Conservation (phyloP, 2,797 vertebrate genomes). For the Poecilia velifera region DNA sequence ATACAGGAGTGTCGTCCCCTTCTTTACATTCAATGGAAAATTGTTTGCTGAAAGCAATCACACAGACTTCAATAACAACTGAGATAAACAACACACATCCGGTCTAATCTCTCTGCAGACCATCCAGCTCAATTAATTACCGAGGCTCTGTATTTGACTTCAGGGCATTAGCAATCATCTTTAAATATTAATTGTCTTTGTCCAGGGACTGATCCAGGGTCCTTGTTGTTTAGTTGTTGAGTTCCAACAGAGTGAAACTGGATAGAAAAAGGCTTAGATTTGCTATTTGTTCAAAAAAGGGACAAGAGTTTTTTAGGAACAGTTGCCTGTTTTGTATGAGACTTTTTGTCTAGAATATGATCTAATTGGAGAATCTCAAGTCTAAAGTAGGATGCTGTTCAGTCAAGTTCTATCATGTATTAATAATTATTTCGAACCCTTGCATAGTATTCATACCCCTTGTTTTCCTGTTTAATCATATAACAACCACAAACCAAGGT, state of each 20-base stretch:
- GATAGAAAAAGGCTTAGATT: slow-evolving; percentile 35
- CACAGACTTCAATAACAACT: slow-evolving; percentile 75
- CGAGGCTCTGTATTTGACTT: slow-evolving; percentile 84
- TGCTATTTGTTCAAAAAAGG: neutral
- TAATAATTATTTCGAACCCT: slow-evolving; percentile 16
- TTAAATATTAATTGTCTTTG: slow-evolving; percentile 92
- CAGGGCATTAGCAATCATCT: slow-evolving; percentile 87
- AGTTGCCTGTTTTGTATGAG: slow-evolving; percentile 61
- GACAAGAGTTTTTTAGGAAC: slow-evolving; percentile 38
- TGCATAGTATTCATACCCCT: neutral
- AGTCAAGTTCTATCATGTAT: slow-evolving; percentile 64
- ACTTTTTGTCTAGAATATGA: slow-evolving; percentile 43
- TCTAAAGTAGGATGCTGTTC: slow-evolving; percentile 44
- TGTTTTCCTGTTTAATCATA: neutral
- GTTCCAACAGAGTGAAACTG: slow-evolving; percentile 52
- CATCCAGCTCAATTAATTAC: slow-evolving; percentile 87
- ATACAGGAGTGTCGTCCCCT: slow-evolving; percentile 49
- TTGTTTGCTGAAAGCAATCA: slow-evolving; percentile 74
- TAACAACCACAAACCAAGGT: neutral
- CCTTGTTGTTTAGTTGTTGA: slow-evolving; percentile 63
- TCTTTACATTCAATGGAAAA: slow-evolving; percentile 77
- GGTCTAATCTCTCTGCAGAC: slow-evolving; percentile 79
- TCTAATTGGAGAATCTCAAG: neutral
- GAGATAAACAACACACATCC: slow-evolving; percentile 80
- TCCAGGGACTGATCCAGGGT: slow-evolving; percentile 80